Conservation (phyloP, 2,113 vertebrate genomes). For the Hydrochoerus hydrochaeris region DNA sequence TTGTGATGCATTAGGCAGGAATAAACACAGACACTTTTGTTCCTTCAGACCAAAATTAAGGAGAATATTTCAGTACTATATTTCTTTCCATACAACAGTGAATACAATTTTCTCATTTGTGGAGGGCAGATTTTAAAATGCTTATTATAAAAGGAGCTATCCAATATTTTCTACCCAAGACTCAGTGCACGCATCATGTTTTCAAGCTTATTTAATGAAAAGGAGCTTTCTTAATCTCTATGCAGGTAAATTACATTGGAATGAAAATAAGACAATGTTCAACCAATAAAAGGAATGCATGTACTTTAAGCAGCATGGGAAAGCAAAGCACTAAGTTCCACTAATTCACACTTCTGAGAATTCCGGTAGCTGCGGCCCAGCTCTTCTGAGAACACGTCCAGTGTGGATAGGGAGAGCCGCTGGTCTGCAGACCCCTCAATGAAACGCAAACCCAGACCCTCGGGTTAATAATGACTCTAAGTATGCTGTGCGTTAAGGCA, state of each 20-base stretch:
- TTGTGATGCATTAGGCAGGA: slow-evolving; percentile 94
- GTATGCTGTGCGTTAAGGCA: neutral
- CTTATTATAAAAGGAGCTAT: slow-evolving; percentile 80
- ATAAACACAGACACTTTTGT: slow-evolving; percentile 93
- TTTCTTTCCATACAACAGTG: slow-evolving; percentile 78
- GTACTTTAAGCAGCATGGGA: slow-evolving; percentile 45
- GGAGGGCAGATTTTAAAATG: slow-evolving; percentile 78
- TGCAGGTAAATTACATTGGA: slow-evolving; percentile 81
- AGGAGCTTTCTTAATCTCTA: slow-evolving; percentile 82
- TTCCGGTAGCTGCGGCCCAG: neutral
- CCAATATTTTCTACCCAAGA: slow-evolving; percentile 70
- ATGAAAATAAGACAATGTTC: slow-evolving; percentile 83
- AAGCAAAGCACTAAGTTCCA: slow-evolving; percentile 58
- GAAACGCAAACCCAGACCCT: neutral
- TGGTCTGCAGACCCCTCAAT: neutral
- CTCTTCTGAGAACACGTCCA: neutral
- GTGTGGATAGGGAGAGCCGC: neutral
- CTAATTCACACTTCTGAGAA: slow-evolving; percentile 49
- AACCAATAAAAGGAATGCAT: slow-evolving; percentile 79
- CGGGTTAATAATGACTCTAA: neutral
- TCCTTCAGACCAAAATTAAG: slow-evolving; percentile 87
- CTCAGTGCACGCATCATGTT: slow-evolving; percentile 83
- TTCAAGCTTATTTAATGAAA: slow-evolving; percentile 85
- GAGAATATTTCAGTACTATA: slow-evolving; percentile 82
- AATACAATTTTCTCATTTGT: slow-evolving; percentile 81